Evolutionary conservation across 1,140 invertebrate species (phyloP).

Genomic region (Lerema accius): DNA sequence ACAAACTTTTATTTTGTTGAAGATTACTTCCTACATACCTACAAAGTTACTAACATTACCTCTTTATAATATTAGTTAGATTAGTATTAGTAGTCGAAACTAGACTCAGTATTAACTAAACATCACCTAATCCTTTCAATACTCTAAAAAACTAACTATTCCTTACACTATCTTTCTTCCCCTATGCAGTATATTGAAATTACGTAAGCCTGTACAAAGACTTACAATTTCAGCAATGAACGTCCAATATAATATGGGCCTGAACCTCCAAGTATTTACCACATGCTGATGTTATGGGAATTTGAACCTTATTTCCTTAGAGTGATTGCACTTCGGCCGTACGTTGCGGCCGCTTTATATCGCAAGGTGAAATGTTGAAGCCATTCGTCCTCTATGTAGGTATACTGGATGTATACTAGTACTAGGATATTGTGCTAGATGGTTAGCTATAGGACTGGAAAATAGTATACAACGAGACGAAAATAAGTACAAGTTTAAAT

Average conservation of each 20-base stretch:
- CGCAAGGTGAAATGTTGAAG: conserved; percentile 3
- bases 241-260: background rate
- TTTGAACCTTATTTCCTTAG: background rate
- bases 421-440: too few species aligned
- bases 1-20: too few species aligned
- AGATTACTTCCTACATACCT: too few species aligned
- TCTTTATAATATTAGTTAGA: too few species aligned
- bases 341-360: background rate
- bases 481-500: too few species aligned
- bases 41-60: too few species aligned
- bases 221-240: background rate
- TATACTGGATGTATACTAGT: background rate
- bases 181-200: background rate
- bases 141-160: too few species aligned
- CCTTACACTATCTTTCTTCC: background rate
- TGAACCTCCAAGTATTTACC: background rate
- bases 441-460: too few species aligned
- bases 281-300: background rate
- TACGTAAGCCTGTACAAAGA: background rate
- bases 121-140: too few species aligned
- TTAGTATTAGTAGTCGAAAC: too few species aligned
- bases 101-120: too few species aligned
- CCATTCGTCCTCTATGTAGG: background rate
- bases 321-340: conserved; percentile 6
- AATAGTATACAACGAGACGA: too few species aligned